Evolutionary conservation across 1,140 invertebrate genomes (phyloP).

Genomic region (Coenobita brevimanus): DNA sequence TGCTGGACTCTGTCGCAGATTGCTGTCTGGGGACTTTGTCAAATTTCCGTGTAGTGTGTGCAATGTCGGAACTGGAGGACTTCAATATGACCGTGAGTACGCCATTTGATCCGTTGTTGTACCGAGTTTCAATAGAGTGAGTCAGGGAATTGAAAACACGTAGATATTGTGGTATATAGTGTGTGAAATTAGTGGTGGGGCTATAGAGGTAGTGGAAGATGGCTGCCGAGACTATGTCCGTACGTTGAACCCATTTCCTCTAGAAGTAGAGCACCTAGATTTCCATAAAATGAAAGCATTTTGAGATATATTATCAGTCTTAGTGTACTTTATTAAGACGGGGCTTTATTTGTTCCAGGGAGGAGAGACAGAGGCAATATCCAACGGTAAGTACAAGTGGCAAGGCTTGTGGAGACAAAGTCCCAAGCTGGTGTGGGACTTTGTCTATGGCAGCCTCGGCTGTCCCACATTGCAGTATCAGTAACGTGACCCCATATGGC

Average conservation of each 20-base stretch:
- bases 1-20: conserved; percentile 13
- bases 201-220: conserved; percentile 29
- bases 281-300: not conserved
- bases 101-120: not conserved
- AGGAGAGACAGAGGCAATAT: conserved; percentile 20
- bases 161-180: not conserved
- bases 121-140: not conserved
- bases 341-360: conserved; percentile 38
- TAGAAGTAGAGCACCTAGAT: conserved; percentile 33
- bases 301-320: conserved; percentile 3
- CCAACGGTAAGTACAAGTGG: conserved; percentile 47
- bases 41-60: not conserved
- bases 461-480: not conserved
- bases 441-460: conserved; percentile 32
- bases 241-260: conserved; percentile 54
- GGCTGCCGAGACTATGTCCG: conserved; percentile 46
- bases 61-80: conserved; percentile 38
- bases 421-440: conserved; percentile 25
- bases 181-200: conserved; percentile 1
- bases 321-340: not conserved
- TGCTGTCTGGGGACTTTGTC: not conserved
- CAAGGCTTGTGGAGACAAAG: conserved; percentile 33
- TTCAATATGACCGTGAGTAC: conserved; percentile 29
- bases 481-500: not conserved
- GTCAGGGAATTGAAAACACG: not conserved